phyloP scores from a whole-genome alignment of 2,888 invertebrate genomes.

The Cordylochernes scorpioides region DNA sequence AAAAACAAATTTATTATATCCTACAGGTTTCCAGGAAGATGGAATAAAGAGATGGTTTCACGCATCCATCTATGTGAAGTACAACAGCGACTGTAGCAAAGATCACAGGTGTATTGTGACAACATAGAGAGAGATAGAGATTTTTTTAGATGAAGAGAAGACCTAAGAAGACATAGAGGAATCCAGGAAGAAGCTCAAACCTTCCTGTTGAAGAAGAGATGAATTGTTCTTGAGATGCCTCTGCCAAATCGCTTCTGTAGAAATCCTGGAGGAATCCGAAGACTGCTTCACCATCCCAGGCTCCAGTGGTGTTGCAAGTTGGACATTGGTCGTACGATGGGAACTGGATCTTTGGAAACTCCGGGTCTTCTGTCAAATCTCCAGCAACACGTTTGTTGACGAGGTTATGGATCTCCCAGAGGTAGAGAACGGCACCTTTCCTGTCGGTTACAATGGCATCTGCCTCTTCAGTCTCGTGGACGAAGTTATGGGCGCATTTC shows the following conservation, averaged over 20 bases:
- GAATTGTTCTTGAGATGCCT: too few species aligned
- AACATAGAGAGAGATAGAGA: too few species aligned
- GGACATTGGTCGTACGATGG: conserved; percentile 41
- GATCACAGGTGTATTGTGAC: too few species aligned
- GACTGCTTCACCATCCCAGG: conserved; percentile 37
- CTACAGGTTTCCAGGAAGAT: too few species aligned
- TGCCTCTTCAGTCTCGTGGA: conserved; percentile 46
- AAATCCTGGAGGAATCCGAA: conserved; percentile 33
- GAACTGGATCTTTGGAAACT: conserved; percentile 52
- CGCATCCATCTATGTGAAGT: too few species aligned
- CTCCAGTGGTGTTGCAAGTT: conserved; percentile 26
- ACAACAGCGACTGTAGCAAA: too few species aligned
- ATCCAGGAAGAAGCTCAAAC: too few species aligned
- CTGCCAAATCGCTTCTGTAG: conserved; percentile 25
- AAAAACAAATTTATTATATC: too few species aligned
- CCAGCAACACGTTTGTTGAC: conserved; percentile 52
- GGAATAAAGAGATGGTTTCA: too few species aligned
- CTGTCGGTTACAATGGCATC: conserved; percentile 38
- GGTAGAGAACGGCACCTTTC: conserved; percentile 39
- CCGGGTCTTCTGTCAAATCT: conserved; percentile 64
- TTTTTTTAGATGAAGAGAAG: too few species aligned
- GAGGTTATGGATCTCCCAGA: conserved; percentile 17
- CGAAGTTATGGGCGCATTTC: conserved; percentile 67
- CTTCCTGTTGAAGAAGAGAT: too few species aligned
- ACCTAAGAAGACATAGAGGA: too few species aligned